phyloP scores from a whole-genome alignment of 2,888 invertebrate genomes.

The Automeris io region DNA sequence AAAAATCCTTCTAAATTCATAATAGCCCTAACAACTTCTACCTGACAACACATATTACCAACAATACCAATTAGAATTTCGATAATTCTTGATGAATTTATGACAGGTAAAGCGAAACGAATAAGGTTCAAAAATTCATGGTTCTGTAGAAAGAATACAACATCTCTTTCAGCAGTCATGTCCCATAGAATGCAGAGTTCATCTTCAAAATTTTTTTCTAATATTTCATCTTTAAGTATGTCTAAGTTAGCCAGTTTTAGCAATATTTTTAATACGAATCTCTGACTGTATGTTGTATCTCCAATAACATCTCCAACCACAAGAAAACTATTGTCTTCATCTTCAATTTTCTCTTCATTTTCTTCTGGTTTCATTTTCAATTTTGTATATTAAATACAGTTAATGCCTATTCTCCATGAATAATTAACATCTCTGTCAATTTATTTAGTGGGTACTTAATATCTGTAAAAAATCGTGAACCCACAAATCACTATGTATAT shows the following conservation, averaged over 20 bases:
- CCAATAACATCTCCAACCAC: constrained; percentile 88
- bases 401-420: not conserved
- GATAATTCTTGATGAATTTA: constrained; percentile 79
- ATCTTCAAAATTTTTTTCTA: constrained; percentile 80
- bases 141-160: constrained; percentile 81
- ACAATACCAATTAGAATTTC: constrained; percentile 91
- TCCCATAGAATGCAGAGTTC: constrained; percentile 90
- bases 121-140: constrained; percentile 82
- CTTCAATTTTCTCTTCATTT: constrained; percentile 34
- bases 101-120: constrained; percentile 71
- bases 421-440: no score
- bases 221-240: constrained; percentile 69
- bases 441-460: no score
- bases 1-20: constrained; percentile 77
- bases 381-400: not conserved
- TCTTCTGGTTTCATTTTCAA: constrained; percentile 10
- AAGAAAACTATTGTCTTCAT: constrained; percentile 21
- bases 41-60: constrained; percentile 87
- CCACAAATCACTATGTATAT: no score
- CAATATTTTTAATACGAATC: constrained; percentile 83
- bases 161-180: constrained; percentile 88
- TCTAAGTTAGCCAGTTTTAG: constrained; percentile 77
- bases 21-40: constrained; percentile 75
- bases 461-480: no score
- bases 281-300: constrained; percentile 86